These are phyloP conservation scores for Seriola aureovittata DNA, from an alignment of 2,113 vertebrate species.

Conservation along the genomic window DNA sequence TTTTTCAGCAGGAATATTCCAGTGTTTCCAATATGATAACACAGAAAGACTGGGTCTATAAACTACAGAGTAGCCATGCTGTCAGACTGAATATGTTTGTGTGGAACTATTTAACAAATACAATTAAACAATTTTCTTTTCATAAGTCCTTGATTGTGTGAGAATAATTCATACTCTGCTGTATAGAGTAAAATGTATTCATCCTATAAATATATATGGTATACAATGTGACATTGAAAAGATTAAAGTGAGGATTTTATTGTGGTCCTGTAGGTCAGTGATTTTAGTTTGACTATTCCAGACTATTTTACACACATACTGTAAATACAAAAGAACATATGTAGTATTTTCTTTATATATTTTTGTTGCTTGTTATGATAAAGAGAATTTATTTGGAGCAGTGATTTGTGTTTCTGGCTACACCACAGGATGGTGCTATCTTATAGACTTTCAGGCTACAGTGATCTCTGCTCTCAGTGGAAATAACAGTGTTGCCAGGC, in stretches of 20 bases:
- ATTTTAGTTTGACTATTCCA: neutral
- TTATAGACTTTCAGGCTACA: neutral
- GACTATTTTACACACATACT: neutral
- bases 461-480: slow-evolving; percentile 6
- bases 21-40: neutral
- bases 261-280: neutral
- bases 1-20: neutral
- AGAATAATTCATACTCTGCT: too few species aligned
- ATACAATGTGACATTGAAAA: too few species aligned
- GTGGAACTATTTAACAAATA: too few species aligned
- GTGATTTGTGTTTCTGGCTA: neutral
- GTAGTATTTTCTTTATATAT: neutral
- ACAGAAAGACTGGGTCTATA: neutral
- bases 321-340: neutral
- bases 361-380: neutral
- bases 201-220: neutral
- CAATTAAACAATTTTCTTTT: too few species aligned
- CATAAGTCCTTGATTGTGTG: too few species aligned
- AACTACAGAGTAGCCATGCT: neutral
- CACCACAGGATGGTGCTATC: slow-evolving; percentile 65
- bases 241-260: too few species aligned
- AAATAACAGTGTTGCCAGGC: slow-evolving; percentile 18
- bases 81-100: neutral
- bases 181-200: neutral
- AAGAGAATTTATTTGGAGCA: neutral